Evolutionary conservation across 2,888 invertebrate genomes (phyloP).

Genomic region (Pyrrhia umbra): DNA sequence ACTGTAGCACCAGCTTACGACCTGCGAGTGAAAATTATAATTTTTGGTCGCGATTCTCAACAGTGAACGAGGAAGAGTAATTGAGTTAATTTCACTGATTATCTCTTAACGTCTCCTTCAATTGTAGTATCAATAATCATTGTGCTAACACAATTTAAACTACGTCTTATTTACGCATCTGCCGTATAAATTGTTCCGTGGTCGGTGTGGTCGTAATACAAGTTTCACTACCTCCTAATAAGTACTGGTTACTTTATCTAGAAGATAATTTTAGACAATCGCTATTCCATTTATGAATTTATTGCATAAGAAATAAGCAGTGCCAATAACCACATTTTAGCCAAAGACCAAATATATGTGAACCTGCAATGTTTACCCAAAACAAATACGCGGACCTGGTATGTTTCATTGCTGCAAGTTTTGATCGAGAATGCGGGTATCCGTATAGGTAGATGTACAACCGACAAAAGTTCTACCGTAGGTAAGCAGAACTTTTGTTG

Average conservation of each 20-base stretch:
- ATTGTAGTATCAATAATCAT: background rate
- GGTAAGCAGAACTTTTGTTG: slow-evolving; percentile 1
- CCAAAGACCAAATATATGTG: slow-evolving; percentile 11
- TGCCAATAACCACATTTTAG: slow-evolving; percentile 9
- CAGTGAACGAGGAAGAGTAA: background rate
- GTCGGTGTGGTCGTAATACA: no score
- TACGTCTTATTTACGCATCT: background rate
- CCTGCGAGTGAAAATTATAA: background rate
- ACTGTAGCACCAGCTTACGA: background rate
- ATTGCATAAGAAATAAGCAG: no score
- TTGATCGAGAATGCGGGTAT: slow-evolving; percentile 59
- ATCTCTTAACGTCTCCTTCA: background rate
- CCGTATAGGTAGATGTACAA: slow-evolving; percentile 37
- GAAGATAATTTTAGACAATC: no score
- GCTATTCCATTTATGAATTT: no score
- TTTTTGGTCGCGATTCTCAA: background rate
- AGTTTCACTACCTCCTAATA: no score
- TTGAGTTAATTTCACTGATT: background rate
- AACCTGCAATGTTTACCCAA: slow-evolving; percentile 24
- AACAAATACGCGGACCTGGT: slow-evolving; percentile 43
- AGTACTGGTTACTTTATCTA: no score
- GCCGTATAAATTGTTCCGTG: no score
- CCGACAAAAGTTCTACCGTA: slow-evolving; percentile 52
- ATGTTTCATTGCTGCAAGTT: slow-evolving; percentile 54
- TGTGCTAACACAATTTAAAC: background rate